A percentile compares a stretch with the other conserved stretches of the same genome.
Conservation (phyloP, 1,140 invertebrate genomes). For the Pemphigus obesinymphae region DNA sequence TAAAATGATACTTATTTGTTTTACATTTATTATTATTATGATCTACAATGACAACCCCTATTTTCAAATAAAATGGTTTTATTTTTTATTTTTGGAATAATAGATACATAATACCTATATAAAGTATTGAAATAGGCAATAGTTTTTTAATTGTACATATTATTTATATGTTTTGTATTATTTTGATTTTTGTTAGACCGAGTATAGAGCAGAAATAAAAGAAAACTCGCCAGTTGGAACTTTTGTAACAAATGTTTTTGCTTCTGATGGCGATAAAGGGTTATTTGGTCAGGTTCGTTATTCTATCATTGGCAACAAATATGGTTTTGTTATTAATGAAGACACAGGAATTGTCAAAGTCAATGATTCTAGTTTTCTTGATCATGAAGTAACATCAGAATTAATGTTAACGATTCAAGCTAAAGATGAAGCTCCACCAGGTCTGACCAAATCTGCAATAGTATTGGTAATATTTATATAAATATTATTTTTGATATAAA, state of each 20-base stretch:
- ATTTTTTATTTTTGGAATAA: too few species aligned
- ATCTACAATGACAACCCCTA: too few species aligned
- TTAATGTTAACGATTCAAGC: slow-evolving; percentile 74
- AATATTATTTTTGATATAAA: neutral
- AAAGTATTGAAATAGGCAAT: too few species aligned
- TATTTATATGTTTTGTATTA: neutral
- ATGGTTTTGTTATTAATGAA: slow-evolving; percentile 66
- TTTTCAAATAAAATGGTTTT: too few species aligned
- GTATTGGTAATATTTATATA: slow-evolving; percentile 58
- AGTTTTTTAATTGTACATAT: neutral
- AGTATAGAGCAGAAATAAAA: slow-evolving; percentile 64
- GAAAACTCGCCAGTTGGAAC: slow-evolving; percentile 72
- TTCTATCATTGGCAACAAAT: slow-evolving; percentile 66
- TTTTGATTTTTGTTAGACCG: slow-evolving; percentile 51
- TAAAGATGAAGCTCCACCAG: slow-evolving; percentile 68
- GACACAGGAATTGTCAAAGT: slow-evolving; percentile 74
- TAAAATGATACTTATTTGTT: neutral
- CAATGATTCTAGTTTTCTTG: slow-evolving; percentile 65
- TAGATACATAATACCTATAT: too few species aligned
- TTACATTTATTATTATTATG: neutral
- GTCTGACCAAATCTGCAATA: slow-evolving; percentile 62
- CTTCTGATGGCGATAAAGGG: slow-evolving; percentile 69
- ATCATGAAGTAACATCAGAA: slow-evolving; percentile 68
- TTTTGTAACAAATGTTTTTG: slow-evolving; percentile 63
- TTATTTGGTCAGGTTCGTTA: slow-evolving; percentile 71